phyloP scores from a whole-genome alignment of 1,140 invertebrate genomes.

The Melitaea cinxia region DNA sequence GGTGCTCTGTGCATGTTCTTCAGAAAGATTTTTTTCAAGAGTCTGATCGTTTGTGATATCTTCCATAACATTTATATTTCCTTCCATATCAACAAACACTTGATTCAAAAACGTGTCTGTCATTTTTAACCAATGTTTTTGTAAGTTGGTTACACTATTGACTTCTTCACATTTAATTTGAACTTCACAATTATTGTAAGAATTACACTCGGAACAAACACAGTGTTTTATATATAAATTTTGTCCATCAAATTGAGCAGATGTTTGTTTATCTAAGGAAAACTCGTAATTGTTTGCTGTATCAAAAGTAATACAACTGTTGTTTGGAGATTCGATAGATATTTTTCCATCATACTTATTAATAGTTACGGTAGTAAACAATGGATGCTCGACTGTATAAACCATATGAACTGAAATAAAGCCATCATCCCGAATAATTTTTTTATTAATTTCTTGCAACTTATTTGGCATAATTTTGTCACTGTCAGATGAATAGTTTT shows the following conservation, averaged over 20 bases:
- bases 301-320: conserved; percentile 52
- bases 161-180: conserved; percentile 54
- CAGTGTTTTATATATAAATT: conserved; percentile 54
- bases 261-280: conserved; percentile 51
- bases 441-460: background rate
- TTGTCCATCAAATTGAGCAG: conserved; percentile 58
- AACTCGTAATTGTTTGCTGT: conserved; percentile 58
- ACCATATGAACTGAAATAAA: conserved; percentile 79
- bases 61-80: conserved; percentile 46
- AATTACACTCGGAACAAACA: conserved; percentile 54
- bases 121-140: conserved; percentile 61
- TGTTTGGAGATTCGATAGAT: conserved; percentile 62
- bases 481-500: background rate
- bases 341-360: conserved; percentile 66
- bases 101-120: conserved; percentile 66
- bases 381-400: conserved; percentile 79
- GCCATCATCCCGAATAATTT: conserved; percentile 53
- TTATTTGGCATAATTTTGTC: background rate
- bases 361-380: conserved; percentile 79
- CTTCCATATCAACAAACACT: conserved; percentile 61
- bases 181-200: conserved; percentile 54
- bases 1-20: conserved; percentile 15
- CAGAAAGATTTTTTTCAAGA: conserved; percentile 22
- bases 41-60: conserved; percentile 34
- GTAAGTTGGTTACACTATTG: conserved; percentile 40